These are phyloP conservation scores for Cryptocephalus primarius DNA, from an alignment of 2,888 invertebrate genomes.

Conservation along the genomic window DNA sequence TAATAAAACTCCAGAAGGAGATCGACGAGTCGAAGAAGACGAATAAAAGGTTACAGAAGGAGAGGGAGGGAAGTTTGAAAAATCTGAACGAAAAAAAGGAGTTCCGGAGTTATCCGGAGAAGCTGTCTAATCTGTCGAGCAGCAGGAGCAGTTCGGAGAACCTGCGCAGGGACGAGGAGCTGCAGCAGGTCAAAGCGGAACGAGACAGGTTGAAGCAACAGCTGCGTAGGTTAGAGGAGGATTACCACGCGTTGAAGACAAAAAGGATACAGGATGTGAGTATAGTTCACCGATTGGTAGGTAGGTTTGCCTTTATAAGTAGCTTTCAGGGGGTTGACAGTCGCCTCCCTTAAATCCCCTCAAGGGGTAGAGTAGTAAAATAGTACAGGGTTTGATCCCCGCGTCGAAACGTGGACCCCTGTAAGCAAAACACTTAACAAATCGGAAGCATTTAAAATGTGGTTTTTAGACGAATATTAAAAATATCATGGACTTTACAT, in stretches of 20 bases:
- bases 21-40: slow-evolving; percentile 66
- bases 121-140: slow-evolving; percentile 15
- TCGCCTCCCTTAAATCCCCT: too few relatives aligned
- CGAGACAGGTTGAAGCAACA: slow-evolving; percentile 53
- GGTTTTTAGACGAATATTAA: too few relatives aligned
- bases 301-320: too few relatives aligned
- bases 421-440: too few relatives aligned
- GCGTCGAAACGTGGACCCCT: too few relatives aligned
- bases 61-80: slow-evolving; percentile 49
- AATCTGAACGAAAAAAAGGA: slow-evolving; percentile 34
- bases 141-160: slow-evolving; percentile 31
- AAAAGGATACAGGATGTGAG: slow-evolving; percentile 73
- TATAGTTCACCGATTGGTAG: too few relatives aligned
- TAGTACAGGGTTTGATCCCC: too few relatives aligned
- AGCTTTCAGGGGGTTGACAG: too few relatives aligned
- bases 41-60: slow-evolving; percentile 63
- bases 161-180: slow-evolving; percentile 40
- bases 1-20: slow-evolving; percentile 62
- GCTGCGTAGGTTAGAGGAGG: slow-evolving; percentile 48
- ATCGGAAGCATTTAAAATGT: too few relatives aligned
- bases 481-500: too few relatives aligned
- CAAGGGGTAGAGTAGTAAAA: too few relatives aligned
- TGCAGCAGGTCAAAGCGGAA: slow-evolving; percentile 43
- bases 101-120: slow-evolving; percentile 30
- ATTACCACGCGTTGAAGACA: slow-evolving; percentile 63